Evolutionary conservation across 1,140 invertebrate genomes (phyloP).

Genomic region (Asbolus verrucosus): DNA sequence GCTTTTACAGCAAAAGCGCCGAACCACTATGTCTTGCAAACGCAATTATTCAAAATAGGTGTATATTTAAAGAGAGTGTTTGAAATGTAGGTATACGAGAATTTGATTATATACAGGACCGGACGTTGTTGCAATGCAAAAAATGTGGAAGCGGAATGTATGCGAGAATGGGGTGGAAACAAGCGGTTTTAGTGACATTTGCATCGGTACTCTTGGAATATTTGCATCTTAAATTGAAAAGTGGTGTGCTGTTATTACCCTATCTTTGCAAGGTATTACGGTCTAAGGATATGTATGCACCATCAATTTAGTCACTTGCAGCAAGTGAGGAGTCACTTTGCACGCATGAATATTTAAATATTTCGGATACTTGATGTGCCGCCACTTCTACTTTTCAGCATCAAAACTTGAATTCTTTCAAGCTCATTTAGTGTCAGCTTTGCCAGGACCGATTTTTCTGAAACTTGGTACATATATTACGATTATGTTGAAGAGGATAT

Average conservation of each 20-base stretch:
- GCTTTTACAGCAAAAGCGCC: constrained; percentile 49
- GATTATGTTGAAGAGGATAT: too few relatives aligned
- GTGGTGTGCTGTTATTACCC: constrained; percentile 4
- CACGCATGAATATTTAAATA: constrained; percentile 18
- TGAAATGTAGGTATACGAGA: constrained; percentile 36
- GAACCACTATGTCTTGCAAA: constrained; percentile 48
- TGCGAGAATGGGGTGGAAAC: neutral
- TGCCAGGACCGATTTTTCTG: too few relatives aligned
- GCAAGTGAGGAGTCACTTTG: constrained; percentile 20
- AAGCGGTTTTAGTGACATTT: constrained; percentile 10
- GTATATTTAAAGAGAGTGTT: constrained; percentile 48
- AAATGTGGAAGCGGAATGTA: neutral
- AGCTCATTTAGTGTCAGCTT: too few relatives aligned
- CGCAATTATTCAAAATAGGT: constrained; percentile 50
- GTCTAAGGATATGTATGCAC: constrained; percentile 12
- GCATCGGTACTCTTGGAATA: neutral
- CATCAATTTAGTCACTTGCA: constrained; percentile 20
- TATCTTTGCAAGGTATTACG: constrained; percentile 24
- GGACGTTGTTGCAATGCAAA: constrained; percentile 31
- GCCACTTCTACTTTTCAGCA: too few relatives aligned
- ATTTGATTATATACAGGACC: constrained; percentile 29
- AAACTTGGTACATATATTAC: too few relatives aligned
- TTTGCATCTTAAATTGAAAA: constrained; percentile 35
- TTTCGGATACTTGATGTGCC: constrained; percentile 14
- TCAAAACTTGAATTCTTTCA: too few relatives aligned